phyloP scores from a whole-genome alignment of 2,888 invertebrate genomes.

The Zootermopsis nevadensis region DNA sequence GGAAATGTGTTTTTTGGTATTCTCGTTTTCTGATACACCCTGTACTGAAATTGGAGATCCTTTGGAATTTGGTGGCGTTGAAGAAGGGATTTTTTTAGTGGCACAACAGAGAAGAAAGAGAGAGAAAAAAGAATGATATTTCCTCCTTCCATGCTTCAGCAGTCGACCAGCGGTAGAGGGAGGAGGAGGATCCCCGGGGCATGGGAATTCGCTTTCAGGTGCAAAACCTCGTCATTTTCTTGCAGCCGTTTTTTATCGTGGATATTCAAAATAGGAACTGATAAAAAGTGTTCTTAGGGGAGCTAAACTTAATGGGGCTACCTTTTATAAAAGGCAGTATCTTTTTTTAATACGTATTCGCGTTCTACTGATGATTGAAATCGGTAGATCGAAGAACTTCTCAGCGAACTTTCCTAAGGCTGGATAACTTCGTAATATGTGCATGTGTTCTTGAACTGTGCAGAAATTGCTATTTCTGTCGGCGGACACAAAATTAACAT shows the following conservation, averaged over 20 bases:
- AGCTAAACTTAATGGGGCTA: too few relatives aligned
- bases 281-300: background rate
- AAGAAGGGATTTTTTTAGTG: background rate
- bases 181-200: background rate
- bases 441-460: too few relatives aligned
- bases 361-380: too few relatives aligned
- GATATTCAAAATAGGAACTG: background rate
- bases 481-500: too few relatives aligned
- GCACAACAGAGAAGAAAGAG: background rate
- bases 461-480: too few relatives aligned
- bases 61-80: background rate
- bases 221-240: background rate
- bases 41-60: background rate
- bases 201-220: background rate
- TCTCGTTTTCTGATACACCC: background rate
- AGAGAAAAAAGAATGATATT: background rate
- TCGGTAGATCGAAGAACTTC: too few relatives aligned
- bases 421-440: too few relatives aligned
- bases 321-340: too few relatives aligned
- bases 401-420: too few relatives aligned
- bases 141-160: background rate
- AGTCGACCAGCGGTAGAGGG: background rate
- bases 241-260: background rate
- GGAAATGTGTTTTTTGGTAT: too few relatives aligned
- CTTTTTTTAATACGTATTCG: too few relatives aligned